Evolutionary conservation across 92 coral and sea anemone species (phyloP), one percentile per base, ranked within the genome.

Genomic region (Palythoa grandis): DNA sequence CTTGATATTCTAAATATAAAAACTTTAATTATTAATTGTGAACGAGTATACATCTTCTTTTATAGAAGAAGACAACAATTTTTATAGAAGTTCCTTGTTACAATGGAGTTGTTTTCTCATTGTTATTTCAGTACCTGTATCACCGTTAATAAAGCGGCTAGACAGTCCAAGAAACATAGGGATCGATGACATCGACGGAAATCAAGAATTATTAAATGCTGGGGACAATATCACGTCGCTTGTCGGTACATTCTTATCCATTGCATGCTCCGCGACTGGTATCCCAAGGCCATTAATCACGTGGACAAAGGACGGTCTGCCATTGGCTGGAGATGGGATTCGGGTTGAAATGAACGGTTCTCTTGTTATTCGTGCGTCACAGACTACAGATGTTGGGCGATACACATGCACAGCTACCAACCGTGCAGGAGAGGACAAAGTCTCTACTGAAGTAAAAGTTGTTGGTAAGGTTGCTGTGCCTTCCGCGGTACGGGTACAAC

Each of bases 351-450:
- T 19, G 13, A 50, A 53, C 29, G 69, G 69, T 9, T 40, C 79
- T 50, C 60, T 75, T 20, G 17, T 75, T 20, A 24, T 75, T 19
- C 39, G 65, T 0, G 15, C 11, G 15, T 10, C 79, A 50, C 39
- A 54, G 63, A 19, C 23, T 75, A 40, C 72, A 20, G 84, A 79
- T 79, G 57, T n/a, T 53, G 84, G 84, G 7, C 72, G 73, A 20
- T 79, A 79, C 73, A 79, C 72, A 24, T 90, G 93, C 67, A 83
- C 84, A 43, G 98, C 93, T 68, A 86, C 43, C 23, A 94, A 88
- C 82, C 56, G 69, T 52, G 89, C 73, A 35, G 98, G 98, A 19
- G 85, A 84, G 86, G 94, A 92, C 70, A 87, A 76, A 9, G 88
- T 77, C 47, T 57, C 93, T 22, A 83, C 89, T 37, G 19, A 53